Conservation (phyloP, 2,888 invertebrate species). For the Nebria salina region DNA sequence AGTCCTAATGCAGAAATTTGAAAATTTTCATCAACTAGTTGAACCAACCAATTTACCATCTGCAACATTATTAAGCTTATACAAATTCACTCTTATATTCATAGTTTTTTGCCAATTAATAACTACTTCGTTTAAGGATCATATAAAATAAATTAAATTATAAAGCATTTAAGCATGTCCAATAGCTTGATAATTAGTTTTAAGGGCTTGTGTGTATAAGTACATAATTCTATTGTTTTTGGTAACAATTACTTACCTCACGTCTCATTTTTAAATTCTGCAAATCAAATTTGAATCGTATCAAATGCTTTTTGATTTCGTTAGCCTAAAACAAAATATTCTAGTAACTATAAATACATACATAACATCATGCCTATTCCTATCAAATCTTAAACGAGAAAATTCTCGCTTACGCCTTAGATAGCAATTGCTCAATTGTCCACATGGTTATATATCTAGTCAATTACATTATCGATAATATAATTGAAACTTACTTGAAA, state of each 20-base stretch:
- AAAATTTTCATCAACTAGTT: slow-evolving; percentile 27
- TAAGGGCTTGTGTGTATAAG: not conserved
- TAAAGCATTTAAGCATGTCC: too few relatives aligned
- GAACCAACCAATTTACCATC: slow-evolving; percentile 32
- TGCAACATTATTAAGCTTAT: not conserved
- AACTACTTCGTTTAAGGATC: too few relatives aligned
- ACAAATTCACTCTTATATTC: too few relatives aligned
- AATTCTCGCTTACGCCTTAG: not conserved
- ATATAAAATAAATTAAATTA: too few relatives aligned
- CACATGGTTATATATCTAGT: too few relatives aligned
- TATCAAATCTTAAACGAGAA: too few relatives aligned
- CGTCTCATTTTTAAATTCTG: slow-evolving; percentile 20
- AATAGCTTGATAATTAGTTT: too few relatives aligned
- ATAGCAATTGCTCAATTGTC: not conserved
- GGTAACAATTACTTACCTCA: slow-evolving; percentile 16
- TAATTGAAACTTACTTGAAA: slow-evolving; percentile 19
- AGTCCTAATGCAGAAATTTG: slow-evolving; percentile 35
- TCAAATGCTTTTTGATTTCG: slow-evolving; percentile 29
- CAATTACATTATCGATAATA: too few relatives aligned
- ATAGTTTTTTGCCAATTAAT: too few relatives aligned
- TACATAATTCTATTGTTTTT: not conserved
- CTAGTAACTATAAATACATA: not conserved
- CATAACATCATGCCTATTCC: too few relatives aligned
- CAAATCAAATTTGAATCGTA: slow-evolving; percentile 29
- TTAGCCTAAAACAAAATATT: slow-evolving; percentile 25